Conservation (phyloP, 1,140 invertebrate species). For the Macrocentrus cingulum region DNA sequence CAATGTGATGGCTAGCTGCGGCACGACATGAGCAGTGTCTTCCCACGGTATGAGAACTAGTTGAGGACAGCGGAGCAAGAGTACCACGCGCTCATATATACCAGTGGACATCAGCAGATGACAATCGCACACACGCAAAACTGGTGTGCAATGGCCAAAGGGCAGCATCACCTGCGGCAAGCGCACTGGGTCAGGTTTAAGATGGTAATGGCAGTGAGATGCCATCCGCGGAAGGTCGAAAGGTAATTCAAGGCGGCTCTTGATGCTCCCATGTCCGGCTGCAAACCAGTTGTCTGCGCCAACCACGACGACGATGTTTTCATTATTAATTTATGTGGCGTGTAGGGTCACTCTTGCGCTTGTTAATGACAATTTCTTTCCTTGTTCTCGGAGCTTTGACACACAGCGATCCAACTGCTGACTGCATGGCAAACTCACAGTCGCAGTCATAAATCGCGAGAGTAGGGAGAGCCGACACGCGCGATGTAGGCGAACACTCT, state of each 20-base stretch:
- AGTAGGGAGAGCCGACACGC: constrained; percentile 9
- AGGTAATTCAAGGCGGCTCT: constrained; percentile 19
- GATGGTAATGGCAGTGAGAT: neutral
- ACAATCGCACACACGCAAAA: constrained; percentile 26
- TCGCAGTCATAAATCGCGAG: constrained; percentile 17
- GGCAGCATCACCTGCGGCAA: constrained; percentile 22
- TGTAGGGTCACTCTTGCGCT: neutral
- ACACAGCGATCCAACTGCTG: constrained; percentile 6
- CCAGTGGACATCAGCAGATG: constrained; percentile 18
- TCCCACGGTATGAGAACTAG: constrained; percentile 19
- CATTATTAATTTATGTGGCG: constrained; percentile 6
- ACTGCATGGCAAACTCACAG: neutral
- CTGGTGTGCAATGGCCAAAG: constrained; percentile 12
- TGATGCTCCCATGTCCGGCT: neutral
- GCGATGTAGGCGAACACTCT: constrained; percentile 23
- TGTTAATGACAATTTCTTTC: neutral
- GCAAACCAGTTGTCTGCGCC: no score
- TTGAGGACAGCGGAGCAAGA: constrained; percentile 2
- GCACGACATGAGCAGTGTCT: constrained; percentile 11
- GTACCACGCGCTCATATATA: constrained; percentile 4
- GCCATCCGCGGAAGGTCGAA: constrained; percentile 18
- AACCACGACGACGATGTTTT: neutral
- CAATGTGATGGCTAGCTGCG: neutral
- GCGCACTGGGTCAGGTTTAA: constrained; percentile 18
- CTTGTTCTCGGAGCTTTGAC: neutral